These are phyloP conservation scores for Actias luna DNA, from an alignment of 2,888 invertebrate genomes.

Conservation along the genomic window DNA sequence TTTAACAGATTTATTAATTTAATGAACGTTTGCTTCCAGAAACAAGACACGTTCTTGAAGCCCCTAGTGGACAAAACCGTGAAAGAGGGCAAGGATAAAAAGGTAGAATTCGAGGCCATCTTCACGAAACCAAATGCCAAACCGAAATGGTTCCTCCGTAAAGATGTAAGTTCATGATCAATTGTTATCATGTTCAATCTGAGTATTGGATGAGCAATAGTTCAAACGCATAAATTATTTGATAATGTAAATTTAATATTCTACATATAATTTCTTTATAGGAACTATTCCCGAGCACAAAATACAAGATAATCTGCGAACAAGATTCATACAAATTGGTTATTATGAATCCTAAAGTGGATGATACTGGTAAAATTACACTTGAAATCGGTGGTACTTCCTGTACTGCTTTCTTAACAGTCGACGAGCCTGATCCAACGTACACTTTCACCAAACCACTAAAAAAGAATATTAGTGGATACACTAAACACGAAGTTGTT, in stretches of 20 bases:
- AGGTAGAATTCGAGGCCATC: conserved; percentile 94
- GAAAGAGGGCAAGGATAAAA: conserved; percentile 98
- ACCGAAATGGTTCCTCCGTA: conserved; percentile 95
- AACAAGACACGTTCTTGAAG: conserved; percentile 96
- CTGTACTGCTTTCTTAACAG: conserved; percentile 95
- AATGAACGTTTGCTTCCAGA: conserved; percentile 82
- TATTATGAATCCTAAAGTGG: conserved; percentile 94
- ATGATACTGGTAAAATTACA: conserved; percentile 98
- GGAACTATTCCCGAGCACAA: conserved; percentile 97
- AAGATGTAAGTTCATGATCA: conserved; percentile 88
- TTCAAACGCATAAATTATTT: background rate
- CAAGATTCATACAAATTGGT: conserved; percentile 95
- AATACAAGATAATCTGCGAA: conserved; percentile 97
- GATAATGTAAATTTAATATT: background rate
- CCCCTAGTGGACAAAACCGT: conserved; percentile 96
- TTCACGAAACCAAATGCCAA: conserved; percentile 98
- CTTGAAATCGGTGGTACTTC: conserved; percentile 95
- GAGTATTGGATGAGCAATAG: background rate
- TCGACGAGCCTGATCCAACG: conserved; percentile 97
- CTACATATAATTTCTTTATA: conserved; percentile 48
- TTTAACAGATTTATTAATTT: conserved; percentile 47
- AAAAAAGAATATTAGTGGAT: conserved; percentile 94
- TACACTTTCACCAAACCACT: conserved; percentile 96
- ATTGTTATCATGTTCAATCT: background rate
- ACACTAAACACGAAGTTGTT: conserved; percentile 92